These are phyloP conservation scores for Plectropomus leopardus DNA, from an alignment of 2,113 vertebrate species.

Conservation along the genomic window DNA sequence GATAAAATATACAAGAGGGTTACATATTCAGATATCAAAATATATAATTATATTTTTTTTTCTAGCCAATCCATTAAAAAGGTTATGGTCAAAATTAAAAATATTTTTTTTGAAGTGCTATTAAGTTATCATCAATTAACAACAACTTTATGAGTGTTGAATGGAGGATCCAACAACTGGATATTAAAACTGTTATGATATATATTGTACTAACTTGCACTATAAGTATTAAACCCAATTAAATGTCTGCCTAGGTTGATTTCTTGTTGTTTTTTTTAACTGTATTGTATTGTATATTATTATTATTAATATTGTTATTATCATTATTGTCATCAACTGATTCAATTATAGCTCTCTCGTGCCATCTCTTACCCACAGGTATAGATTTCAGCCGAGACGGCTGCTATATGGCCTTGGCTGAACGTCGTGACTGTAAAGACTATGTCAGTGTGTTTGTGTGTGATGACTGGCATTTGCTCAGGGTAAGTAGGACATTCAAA, in stretches of 20 bases:
- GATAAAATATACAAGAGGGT: constrained; percentile 15
- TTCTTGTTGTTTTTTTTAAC: neutral
- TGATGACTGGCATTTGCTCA: constrained; percentile 96
- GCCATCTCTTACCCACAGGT: constrained; percentile 81
- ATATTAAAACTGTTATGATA: neutral
- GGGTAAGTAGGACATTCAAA: constrained; percentile 83
- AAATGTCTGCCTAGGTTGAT: no score
- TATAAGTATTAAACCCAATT: no score
- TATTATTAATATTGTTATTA: no score
- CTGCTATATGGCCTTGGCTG: constrained; percentile 93
- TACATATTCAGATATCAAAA: constrained; percentile 18
- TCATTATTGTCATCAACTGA: neutral
- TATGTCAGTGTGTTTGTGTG: constrained; percentile 96
- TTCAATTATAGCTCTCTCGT: neutral
- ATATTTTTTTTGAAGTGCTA: neutral
- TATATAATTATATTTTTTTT: neutral
- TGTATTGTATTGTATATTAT: no score
- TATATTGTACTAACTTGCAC: neutral
- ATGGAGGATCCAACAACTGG: neutral
- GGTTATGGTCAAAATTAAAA: neutral
- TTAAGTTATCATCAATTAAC: no score
- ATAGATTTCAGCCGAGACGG: constrained; percentile 93
- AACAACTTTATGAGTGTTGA: neutral
- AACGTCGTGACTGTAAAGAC: constrained; percentile 96
- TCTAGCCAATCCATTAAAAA: neutral